Evolutionary conservation across 2,888 invertebrate species (phyloP), one percentile per base, ranked within the genome.

Genomic region (Caradrina clavipalpis): DNA sequence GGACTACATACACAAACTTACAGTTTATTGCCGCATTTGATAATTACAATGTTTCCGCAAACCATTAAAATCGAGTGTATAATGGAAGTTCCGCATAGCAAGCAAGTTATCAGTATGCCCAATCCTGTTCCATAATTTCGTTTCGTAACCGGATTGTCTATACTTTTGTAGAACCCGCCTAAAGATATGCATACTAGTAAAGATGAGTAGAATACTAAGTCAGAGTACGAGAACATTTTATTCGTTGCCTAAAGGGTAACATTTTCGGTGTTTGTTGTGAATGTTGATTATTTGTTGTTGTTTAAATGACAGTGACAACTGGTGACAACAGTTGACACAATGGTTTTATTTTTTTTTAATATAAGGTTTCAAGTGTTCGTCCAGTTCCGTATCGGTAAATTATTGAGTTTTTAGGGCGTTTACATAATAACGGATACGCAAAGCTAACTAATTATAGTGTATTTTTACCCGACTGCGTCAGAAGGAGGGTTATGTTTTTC

Each of bases 61-160:
- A 97, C 96, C 85, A 96, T 95, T 42, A 97, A 78, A 7, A 97
- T 78, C 0, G 96, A 96, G 88, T 98, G 97, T 63, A 96, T 83
- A 26, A 97, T 91, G 70, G 97, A 95, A 61, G 91, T 83, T 22
- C 97, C 97, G 65, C 97, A 97, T 35, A 97, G 96, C 22, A 97
- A 84, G 54, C 95, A 90, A 1, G 96, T 92, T 19, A 97, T 90
- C 7, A 96, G 64, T 35, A 97, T 84, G 6, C 98, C 98, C 10
- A 97, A 86, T 0, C 95, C 89, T 0, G 97, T 97, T 6, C 97
- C 97, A 59, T 96, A 92, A 90, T 96, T 96, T 84, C 97, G 96
- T 88, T 96, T 97, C 39, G 89, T 83, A 1, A 92, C 87, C 2
- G 88, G 83, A 81, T 96, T 93, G 26, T 92, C 88, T 35, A 98